phyloP scores from a whole-genome alignment of 2,797 vertebrate genomes.

The Masticophis lateralis region DNA sequence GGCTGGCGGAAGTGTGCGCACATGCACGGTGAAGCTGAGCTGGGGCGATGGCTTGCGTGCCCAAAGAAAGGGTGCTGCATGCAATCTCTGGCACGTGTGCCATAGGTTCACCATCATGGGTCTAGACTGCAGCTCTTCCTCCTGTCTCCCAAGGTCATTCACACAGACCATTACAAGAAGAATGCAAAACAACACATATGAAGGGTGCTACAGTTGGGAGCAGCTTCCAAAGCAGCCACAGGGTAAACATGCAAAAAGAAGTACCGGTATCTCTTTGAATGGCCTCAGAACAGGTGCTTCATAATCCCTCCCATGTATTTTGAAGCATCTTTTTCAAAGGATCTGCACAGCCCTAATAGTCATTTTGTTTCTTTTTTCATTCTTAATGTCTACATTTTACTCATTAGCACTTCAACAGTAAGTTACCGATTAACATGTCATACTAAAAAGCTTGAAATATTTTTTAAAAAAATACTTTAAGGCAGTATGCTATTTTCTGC shows the following conservation, averaged over 20 bases:
- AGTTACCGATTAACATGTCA: not conserved
- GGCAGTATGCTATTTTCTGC: not conserved
- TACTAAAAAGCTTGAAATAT: no score
- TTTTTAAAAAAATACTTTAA: not conserved
- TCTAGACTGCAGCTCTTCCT: not conserved
- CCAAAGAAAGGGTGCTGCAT: no score
- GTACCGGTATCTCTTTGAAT: not conserved
- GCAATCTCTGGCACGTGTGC: no score
- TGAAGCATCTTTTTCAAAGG: not conserved
- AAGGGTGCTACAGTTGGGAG: not conserved
- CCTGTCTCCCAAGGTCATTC: not conserved
- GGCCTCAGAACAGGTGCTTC: not conserved
- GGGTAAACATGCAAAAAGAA: not conserved
- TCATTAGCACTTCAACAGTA: not conserved
- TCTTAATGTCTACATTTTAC: not conserved
- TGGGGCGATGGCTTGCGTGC: no score
- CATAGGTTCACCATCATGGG: no score
- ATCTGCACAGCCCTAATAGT: not conserved
- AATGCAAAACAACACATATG: not conserved
- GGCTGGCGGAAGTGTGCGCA: no score
- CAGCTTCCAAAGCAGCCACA: not conserved
- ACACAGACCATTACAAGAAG: not conserved
- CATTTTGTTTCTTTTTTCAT: not conserved
- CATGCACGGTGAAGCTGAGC: no score
- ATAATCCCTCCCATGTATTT: not conserved